Conservation (phyloP, 2,888 invertebrate genomes). For the Anoncus sp. region DNA sequence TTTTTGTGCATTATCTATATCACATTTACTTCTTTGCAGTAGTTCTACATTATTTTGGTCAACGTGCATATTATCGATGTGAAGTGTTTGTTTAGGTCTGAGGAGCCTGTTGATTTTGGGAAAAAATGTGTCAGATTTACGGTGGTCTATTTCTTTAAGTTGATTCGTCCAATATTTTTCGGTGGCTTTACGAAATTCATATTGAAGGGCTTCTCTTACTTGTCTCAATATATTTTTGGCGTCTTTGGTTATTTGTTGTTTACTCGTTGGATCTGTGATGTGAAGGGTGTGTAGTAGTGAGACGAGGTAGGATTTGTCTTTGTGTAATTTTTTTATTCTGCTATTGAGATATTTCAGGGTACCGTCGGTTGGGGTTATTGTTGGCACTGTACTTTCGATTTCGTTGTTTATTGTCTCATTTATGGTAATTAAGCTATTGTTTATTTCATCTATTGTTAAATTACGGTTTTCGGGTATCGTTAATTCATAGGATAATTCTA, state of each 20-base stretch:
- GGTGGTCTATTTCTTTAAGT: no score
- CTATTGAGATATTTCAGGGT: conserved; percentile 11
- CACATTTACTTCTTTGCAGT: not conserved
- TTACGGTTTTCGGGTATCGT: conserved; percentile 36
- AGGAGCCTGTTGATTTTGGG: no score
- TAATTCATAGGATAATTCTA: conserved; percentile 12
- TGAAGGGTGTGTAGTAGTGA: conserved; percentile 11
- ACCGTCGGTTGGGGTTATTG: conserved; percentile 11
- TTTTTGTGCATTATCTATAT: not conserved
- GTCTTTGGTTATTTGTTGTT: not conserved
- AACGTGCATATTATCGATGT: not conserved
- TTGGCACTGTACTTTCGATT: conserved; percentile 15
- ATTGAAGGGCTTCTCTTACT: no score
- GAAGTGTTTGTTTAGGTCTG: no score
- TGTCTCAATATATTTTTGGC: no score
- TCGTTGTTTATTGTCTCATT: not conserved
- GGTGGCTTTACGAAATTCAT: no score
- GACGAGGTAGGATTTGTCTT: conserved; percentile 16
- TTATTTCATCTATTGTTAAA: conserved; percentile 35
- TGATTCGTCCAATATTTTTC: no score
- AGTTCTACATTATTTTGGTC: not conserved
- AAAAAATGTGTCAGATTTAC: no score
- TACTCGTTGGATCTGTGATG: not conserved
- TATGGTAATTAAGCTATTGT: not conserved
- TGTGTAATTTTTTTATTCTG: conserved; percentile 28